Evolutionary conservation across 2,797 vertebrate species (phyloP), one percentile per base, ranked within the genome.

Genomic region (Dicrostonyx torquatus): DNA sequence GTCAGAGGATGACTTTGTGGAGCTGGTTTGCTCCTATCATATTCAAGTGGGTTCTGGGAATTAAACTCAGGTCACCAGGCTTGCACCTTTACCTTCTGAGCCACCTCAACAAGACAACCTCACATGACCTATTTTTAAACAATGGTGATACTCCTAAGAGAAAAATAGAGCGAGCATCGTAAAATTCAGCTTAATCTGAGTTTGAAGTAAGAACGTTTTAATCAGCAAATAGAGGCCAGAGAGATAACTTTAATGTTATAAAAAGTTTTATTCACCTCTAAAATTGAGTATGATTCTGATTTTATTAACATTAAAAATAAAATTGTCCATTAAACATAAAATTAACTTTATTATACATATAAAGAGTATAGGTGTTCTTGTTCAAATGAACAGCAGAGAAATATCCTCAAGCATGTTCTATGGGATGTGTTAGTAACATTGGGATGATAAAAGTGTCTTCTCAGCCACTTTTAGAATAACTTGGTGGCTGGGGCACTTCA

Each of bases 331-430:
- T 92, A 96, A 96, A 91, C 62, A 15, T 90, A 79, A 95, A 94
- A 96, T 92, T 92, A 95, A 72, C 72, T 97, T 96, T 95, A 95
- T 95, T 89, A 95, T 75, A 75, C 40, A 34, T 84, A 90, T 84
- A 93, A 96, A 95, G 82, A 79, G 53, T 45, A 79, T 95, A 48
- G 18, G 43, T 4, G 14, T 50, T 93, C 89, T 85, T 96, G 76
- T 85, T 96, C 86, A 96, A 97, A 96, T 96, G 95, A 94, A 95
- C 66, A 91, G 87, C 80, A 96, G 96, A 94, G 93, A 90, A 87
- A 84, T 83, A 92, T 92, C 96, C 60, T 40, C n/a, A 90, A 87
- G 88, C 87, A 64, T 29, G 78, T 94, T 97, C 93, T 90, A 15
- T 75, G 66, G 94, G 82, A 78, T 37, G 87, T 60, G n/a, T 87